These are phyloP conservation scores for Dromius quadrimaculatus DNA, from an alignment of 2,888 invertebrate species.

Conservation along the genomic window DNA sequence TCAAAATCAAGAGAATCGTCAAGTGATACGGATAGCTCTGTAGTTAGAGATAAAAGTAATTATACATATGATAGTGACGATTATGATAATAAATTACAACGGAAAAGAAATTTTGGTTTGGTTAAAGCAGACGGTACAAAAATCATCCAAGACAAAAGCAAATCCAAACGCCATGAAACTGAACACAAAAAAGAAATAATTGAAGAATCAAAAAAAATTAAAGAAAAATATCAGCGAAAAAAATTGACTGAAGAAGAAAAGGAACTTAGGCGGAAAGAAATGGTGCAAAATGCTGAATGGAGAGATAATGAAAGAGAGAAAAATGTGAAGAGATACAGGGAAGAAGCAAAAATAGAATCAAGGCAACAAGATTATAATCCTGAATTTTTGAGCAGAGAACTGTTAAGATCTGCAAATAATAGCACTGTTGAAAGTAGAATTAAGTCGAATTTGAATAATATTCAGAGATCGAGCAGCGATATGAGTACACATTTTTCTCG, in stretches of 20 bases:
- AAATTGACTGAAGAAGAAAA: constrained; percentile 74
- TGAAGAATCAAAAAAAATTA: constrained; percentile 42
- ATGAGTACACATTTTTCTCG: constrained; percentile 88
- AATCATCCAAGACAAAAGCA: constrained; percentile 56
- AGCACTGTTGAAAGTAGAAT: constrained; percentile 86
- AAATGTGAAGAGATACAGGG: constrained; percentile 74
- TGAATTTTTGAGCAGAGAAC: constrained; percentile 73
- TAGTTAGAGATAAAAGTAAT: constrained; percentile 51
- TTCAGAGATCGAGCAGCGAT: constrained; percentile 82
- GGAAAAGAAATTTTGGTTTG: constrained; percentile 62
- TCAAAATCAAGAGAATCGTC: constrained; percentile 24
- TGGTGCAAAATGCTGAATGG: constrained; percentile 85
- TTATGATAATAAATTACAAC: constrained; percentile 54
- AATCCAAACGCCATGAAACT: constrained; percentile 55
- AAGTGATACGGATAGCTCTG: constrained; percentile 48
- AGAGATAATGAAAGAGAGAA: constrained; percentile 76
- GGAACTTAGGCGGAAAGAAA: constrained; percentile 79
- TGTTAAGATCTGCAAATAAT: constrained; percentile 74
- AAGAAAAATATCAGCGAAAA: constrained; percentile 59
- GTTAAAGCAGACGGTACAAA: constrained; percentile 64
- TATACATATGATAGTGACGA: constrained; percentile 57
- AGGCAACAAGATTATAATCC: constrained; percentile 68
- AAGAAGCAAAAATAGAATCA: constrained; percentile 69
- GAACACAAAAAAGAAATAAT: constrained; percentile 54
- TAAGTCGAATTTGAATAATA: constrained; percentile 89